Evolutionary conservation across 2,797 vertebrate species (phyloP).

Genomic region (Dryobates pubescens): DNA sequence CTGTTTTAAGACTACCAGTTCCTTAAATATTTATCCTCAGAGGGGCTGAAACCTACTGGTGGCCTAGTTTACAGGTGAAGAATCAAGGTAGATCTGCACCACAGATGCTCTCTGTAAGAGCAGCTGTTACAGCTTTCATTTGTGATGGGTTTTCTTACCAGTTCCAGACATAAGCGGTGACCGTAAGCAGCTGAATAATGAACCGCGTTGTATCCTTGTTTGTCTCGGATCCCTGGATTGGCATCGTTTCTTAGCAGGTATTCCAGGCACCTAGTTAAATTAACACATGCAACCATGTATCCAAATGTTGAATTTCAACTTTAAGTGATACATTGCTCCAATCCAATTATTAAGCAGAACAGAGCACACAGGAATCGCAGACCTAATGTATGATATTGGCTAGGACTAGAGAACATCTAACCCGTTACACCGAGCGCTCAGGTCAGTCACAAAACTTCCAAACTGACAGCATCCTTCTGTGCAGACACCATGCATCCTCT

Average conservation of each 20-base stretch:
- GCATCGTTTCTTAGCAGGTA: slow-evolving; percentile 97
- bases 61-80: background rate
- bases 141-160: slow-evolving; percentile 81
- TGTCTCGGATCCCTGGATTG: slow-evolving; percentile 96
- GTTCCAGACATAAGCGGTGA: slow-evolving; percentile 94
- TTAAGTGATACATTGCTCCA: slow-evolving; percentile 24
- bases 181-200: slow-evolving; percentile 98
- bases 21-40: background rate
- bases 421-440: background rate
- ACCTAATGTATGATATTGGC: background rate
- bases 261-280: slow-evolving; percentile 92
- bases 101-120: background rate
- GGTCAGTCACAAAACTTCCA: background rate
- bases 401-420: background rate
- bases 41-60: background rate
- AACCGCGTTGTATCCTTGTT: slow-evolving; percentile 97
- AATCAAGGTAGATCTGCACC: background rate
- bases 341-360: slow-evolving; percentile 22
- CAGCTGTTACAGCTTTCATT: background rate
- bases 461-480: background rate
- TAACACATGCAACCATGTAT: slow-evolving; percentile 51
- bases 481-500: background rate
- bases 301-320: slow-evolving; percentile 40
- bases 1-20: background rate
- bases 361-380: background rate